phyloP scores from a whole-genome alignment of 2,888 invertebrate species.

The Clostera curtula region DNA sequence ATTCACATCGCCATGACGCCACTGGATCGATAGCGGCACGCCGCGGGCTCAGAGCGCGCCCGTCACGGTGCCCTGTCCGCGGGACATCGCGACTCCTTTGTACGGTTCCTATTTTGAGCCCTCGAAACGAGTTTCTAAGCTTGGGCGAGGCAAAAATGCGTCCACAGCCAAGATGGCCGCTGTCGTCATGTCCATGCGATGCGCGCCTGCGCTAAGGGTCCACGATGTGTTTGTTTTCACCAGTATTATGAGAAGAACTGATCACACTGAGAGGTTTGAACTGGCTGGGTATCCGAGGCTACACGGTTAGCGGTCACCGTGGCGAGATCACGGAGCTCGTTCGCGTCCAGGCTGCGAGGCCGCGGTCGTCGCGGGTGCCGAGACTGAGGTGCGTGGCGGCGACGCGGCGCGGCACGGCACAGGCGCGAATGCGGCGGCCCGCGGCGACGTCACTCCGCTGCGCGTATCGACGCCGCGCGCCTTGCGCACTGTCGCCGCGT shows the following conservation, averaged over 20 bases:
- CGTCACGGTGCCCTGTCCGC: conserved; percentile 47
- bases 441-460: conserved; percentile 47
- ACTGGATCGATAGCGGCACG: conserved; percentile 68
- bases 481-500: conserved; percentile 36
- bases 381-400: conserved; percentile 43
- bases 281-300: conserved; percentile 14
- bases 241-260: conserved; percentile 27
- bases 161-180: conserved; percentile 71
- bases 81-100: conserved; percentile 43
- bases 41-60: conserved; percentile 58
- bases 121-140: conserved; percentile 52
- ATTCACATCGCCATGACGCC: conserved; percentile 70
- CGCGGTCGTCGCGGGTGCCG: conserved; percentile 36
- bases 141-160: conserved; percentile 71
- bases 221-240: conserved; percentile 70
- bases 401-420: conserved; percentile 30
- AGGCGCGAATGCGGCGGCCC: conserved; percentile 39
- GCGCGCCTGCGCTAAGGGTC: conserved; percentile 66
- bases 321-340: conserved; percentile 35
- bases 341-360: too few species aligned
- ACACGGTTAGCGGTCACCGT: conserved; percentile 39
- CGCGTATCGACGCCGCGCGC: conserved; percentile 49
- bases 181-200: conserved; percentile 60
- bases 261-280: conserved; percentile 28
- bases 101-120: conserved; percentile 35